These are phyloP conservation scores for Megalopta genalis DNA, from an alignment of 1,140 invertebrate genomes.

Conservation along the genomic window DNA sequence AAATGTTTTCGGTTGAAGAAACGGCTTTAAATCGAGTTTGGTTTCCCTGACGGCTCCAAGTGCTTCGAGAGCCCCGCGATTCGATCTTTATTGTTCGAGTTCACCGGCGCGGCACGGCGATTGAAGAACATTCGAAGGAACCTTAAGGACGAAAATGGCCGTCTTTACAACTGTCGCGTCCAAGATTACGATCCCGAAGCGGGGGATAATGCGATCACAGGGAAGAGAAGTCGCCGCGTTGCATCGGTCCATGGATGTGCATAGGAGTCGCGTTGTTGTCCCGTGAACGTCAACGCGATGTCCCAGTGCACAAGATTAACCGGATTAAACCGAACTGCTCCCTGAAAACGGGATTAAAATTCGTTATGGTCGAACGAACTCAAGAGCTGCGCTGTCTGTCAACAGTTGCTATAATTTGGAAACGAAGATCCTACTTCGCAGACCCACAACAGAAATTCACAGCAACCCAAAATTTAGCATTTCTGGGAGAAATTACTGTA, in stretches of 20 bases:
- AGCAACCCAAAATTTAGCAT: too few relatives aligned
- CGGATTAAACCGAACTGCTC: neutral
- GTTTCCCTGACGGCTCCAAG: too few relatives aligned
- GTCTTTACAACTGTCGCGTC: neutral
- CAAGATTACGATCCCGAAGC: neutral
- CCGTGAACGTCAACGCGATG: slow-evolving; percentile 23
- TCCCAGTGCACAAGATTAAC: slow-evolving; percentile 6
- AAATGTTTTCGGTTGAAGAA: too few relatives aligned
- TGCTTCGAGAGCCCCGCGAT: too few relatives aligned
- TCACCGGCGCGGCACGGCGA: too few relatives aligned
- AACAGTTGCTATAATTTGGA: slow-evolving; percentile 8
- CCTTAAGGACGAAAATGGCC: neutral
- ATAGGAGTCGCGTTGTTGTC: slow-evolving; percentile 28
- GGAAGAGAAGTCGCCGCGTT: neutral
- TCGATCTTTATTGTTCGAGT: too few relatives aligned
- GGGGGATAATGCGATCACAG: neutral
- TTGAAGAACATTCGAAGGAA: neutral
- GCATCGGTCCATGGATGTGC: neutral
- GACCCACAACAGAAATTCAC: too few relatives aligned
- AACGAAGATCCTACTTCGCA: slow-evolving; percentile 16
- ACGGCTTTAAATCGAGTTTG: too few relatives aligned
- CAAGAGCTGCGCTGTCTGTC: too few relatives aligned
- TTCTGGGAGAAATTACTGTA: too few relatives aligned
- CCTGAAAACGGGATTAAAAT: slow-evolving; percentile 17
- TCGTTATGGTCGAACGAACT: neutral